Evolutionary conservation across 2,888 invertebrate species (phyloP).

Genomic region (Drosophila aldrichi): DNA sequence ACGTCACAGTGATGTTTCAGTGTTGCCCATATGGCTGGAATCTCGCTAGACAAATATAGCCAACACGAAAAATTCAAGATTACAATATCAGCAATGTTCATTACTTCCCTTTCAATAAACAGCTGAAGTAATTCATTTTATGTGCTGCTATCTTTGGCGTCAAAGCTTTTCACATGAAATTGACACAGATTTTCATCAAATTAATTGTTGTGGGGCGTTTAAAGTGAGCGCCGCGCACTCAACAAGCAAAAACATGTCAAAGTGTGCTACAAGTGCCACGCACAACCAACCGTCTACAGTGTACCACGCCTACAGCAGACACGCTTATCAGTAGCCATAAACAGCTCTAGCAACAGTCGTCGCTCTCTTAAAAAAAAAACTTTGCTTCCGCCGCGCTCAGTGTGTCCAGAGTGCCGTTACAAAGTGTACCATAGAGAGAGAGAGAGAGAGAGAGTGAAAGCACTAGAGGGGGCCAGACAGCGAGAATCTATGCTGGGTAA

Average conservation of each 20-base stretch:
- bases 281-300: slow-evolving; percentile 15
- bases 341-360: slow-evolving; percentile 55
- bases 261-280: slow-evolving; percentile 68
- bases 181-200: slow-evolving; percentile 77
- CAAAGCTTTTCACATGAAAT: slow-evolving; percentile 45
- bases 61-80: neutral
- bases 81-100: neutral
- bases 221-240: slow-evolving; percentile 44
- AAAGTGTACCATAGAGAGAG: neutral
- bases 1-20: slow-evolving; percentile 22
- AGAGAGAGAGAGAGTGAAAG: neutral
- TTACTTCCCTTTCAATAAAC: neutral
- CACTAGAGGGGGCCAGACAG: neutral
- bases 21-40: neutral
- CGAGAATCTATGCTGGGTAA: neutral
- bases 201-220: slow-evolving; percentile 68
- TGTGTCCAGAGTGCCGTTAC: slow-evolving; percentile 12
- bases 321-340: slow-evolving; percentile 74
- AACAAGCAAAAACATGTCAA: slow-evolving; percentile 74
- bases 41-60: neutral
- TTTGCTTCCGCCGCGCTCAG: slow-evolving; percentile 65
- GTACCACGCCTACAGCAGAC: slow-evolving; percentile 16
- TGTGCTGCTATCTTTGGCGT: slow-evolving; percentile 18
- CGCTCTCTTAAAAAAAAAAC: slow-evolving; percentile 40
- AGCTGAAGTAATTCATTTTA: neutral